These are phyloP conservation scores for Hemistola chrysoprasaria DNA, from an alignment of 2,888 invertebrate species.

Conservation along the genomic window DNA sequence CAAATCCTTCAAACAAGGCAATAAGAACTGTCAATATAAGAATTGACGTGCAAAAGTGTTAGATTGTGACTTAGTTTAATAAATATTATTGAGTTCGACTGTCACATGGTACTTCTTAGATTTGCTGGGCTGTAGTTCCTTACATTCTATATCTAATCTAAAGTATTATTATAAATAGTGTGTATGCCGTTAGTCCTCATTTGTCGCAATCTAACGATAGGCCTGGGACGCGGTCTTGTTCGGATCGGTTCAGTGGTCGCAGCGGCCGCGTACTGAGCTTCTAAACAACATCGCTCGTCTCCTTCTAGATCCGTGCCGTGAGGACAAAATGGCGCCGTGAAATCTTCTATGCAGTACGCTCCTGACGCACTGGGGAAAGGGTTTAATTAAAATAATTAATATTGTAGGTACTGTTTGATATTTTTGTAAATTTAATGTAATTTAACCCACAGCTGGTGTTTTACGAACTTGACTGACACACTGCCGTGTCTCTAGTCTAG, in stretches of 20 bases:
- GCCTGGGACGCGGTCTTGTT: slow-evolving; percentile 53
- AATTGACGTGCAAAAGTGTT: too few relatives aligned
- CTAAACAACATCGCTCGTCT: slow-evolving; percentile 86
- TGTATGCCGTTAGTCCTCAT: slow-evolving; percentile 21
- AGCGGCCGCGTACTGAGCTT: slow-evolving; percentile 66
- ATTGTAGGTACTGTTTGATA: too few relatives aligned
- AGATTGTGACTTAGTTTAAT: too few relatives aligned
- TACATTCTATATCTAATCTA: slow-evolving; percentile 26
- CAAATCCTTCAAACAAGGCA: too few relatives aligned
- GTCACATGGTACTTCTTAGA: too few relatives aligned
- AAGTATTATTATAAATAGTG: slow-evolving; percentile 20
- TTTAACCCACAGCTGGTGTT: too few relatives aligned
- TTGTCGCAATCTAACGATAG: slow-evolving; percentile 49
- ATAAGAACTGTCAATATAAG: too few relatives aligned
- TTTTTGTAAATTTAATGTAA: too few relatives aligned
- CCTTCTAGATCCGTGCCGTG: slow-evolving; percentile 82
- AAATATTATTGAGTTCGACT: too few relatives aligned
- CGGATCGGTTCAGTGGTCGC: slow-evolving; percentile 59
- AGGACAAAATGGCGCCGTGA: slow-evolving; percentile 87
- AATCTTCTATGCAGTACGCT: slow-evolving; percentile 86
- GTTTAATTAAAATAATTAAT: background rate
- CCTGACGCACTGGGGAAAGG: slow-evolving; percentile 81
- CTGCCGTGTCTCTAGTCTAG: too few relatives aligned
- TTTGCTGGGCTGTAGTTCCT: too few relatives aligned
- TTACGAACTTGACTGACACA: too few relatives aligned